A percentile compares a stretch with the other conserved stretches of the same genome.
Evolutionary conservation across 1,140 invertebrate genomes (phyloP).

Genomic region (Caenorhabditis briggsae): DNA sequence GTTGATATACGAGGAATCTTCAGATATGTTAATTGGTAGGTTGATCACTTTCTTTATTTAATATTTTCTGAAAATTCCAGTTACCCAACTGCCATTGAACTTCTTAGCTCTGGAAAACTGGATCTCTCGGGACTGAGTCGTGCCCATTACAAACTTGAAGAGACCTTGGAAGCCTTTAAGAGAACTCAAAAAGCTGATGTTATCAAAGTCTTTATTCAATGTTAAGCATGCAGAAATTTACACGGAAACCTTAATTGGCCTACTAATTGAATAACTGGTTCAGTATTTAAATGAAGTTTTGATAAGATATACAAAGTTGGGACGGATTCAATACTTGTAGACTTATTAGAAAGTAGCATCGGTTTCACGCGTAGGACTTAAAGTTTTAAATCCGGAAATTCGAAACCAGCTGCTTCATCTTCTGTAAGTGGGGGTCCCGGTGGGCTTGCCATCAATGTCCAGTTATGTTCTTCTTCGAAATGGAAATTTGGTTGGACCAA

Average conservation of each 20-base stretch:
- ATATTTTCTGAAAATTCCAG: slow-evolving; percentile 79
- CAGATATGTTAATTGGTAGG: slow-evolving; percentile 65
- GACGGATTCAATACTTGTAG: too few relatives aligned
- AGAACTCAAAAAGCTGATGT: slow-evolving; percentile 80
- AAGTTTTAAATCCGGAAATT: too few relatives aligned
- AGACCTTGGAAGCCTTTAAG: slow-evolving; percentile 89
- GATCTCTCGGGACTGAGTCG: slow-evolving; percentile 91
- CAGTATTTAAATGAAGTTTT: too few relatives aligned
- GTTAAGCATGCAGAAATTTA: slow-evolving; percentile 44
- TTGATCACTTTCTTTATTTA: background rate
- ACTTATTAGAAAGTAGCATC: too few relatives aligned
- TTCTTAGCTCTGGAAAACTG: slow-evolving; percentile 87
- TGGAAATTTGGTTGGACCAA: too few relatives aligned
- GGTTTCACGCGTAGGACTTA: too few relatives aligned
- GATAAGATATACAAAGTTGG: too few relatives aligned
- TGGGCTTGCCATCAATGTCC: too few relatives aligned
- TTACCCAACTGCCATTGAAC: slow-evolving; percentile 87
- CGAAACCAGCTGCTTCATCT: too few relatives aligned
- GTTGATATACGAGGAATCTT: slow-evolving; percentile 64
- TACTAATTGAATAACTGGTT: slow-evolving; percentile 15
- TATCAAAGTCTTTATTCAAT: slow-evolving; percentile 78
- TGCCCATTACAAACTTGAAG: slow-evolving; percentile 88
- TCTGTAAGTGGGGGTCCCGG: too few relatives aligned
- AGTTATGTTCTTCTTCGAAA: too few relatives aligned
- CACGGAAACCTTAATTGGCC: background rate